These are phyloP conservation scores for Sphaeridia pumilis DNA, from an alignment of 2,888 invertebrate species.

Conservation along the genomic window DNA sequence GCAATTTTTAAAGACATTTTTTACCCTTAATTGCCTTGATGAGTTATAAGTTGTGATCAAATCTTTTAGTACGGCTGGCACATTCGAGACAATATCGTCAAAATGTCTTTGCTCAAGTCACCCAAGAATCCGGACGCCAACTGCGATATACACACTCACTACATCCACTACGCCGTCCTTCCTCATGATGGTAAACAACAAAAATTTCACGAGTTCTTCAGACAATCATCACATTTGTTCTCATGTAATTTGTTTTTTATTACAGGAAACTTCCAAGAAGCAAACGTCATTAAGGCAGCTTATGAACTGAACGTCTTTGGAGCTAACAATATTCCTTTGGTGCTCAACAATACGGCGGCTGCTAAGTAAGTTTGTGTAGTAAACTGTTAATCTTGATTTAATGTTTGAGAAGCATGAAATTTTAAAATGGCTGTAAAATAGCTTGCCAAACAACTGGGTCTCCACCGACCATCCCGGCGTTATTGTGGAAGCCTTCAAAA, in stretches of 20 bases:
- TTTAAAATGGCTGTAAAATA: too few relatives aligned
- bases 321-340: constrained; percentile 18
- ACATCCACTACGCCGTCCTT: constrained; percentile 43
- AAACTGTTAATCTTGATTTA: not conserved
- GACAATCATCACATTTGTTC: not conserved
- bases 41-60: not conserved
- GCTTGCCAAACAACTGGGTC: constrained; percentile 23
- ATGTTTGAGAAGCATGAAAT: not conserved
- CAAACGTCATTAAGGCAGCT: constrained; percentile 41
- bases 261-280: constrained; percentile 40
- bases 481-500: constrained; percentile 30
- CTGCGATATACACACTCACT: constrained; percentile 44
- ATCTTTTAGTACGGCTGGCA: constrained; percentile 42
- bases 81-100: constrained; percentile 40
- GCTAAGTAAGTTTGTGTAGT: not conserved
- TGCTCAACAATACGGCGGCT: not conserved
- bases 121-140: constrained; percentile 44
- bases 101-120: constrained; percentile 42
- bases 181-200: constrained; percentile 40
- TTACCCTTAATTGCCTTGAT: too few relatives aligned
- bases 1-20: not conserved
- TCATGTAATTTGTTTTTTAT: constrained; percentile 5
- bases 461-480: constrained; percentile 16
- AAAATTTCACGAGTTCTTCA: not conserved
- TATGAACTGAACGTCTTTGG: constrained; percentile 41